A percentile compares a stretch with the other conserved stretches of the same genome.
Evolutionary conservation across 1,140 invertebrate species (phyloP).

Genomic region (Hyposmocoma kahamanoa): DNA sequence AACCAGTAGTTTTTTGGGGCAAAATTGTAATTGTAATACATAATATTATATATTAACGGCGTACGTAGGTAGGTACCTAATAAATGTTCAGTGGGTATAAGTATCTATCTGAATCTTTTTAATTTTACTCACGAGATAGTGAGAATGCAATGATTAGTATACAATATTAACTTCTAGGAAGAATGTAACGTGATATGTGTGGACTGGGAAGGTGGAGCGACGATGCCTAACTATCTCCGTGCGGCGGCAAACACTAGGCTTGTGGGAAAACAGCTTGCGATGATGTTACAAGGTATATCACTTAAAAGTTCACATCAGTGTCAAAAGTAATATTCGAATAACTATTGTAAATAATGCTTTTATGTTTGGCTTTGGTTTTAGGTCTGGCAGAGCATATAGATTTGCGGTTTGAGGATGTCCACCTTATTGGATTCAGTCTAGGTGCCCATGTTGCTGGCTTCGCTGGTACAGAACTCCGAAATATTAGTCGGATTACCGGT

Average conservation of each 20-base stretch:
- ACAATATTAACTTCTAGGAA: constrained; percentile 79
- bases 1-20: no score
- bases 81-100: no score
- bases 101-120: no score
- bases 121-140: no score
- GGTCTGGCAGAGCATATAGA: constrained; percentile 75
- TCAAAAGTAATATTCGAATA: no score
- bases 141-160: no score
- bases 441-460: constrained; percentile 96
- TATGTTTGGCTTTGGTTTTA: constrained; percentile 21
- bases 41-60: no score
- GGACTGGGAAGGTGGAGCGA: constrained; percentile 94
- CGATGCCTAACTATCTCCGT: constrained; percentile 93
- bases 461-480: constrained; percentile 88
- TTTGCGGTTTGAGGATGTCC: constrained; percentile 80
- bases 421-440: constrained; percentile 93
- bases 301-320: no score
- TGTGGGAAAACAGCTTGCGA: constrained; percentile 91
- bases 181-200: constrained; percentile 94
- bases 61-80: no score
- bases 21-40: no score
- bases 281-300: constrained; percentile 75
- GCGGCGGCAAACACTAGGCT: constrained; percentile 94
- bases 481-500: constrained; percentile 91
- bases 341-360: no score